A percentile compares a stretch with the other conserved stretches of the same genome.
Conservation (phyloP, 2,113 vertebrate genomes). For the Zosterops japonicus region DNA sequence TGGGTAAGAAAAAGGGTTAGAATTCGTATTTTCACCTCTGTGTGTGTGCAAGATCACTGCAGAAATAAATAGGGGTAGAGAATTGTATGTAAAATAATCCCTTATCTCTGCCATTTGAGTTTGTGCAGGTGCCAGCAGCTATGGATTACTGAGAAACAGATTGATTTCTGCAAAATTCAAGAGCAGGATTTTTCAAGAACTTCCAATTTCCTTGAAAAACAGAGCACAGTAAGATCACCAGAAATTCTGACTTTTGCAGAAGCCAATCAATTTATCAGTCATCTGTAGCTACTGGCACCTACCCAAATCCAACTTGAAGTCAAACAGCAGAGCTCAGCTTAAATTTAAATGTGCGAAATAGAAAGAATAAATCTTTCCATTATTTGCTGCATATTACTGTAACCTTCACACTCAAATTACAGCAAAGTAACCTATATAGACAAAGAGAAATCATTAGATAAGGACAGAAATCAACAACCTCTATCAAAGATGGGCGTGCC, state of each 20-base stretch:
- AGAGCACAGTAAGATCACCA: background rate
- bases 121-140: background rate
- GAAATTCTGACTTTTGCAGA: background rate
- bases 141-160: background rate
- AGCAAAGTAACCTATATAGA: background rate
- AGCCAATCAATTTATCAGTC: background rate
- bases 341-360: background rate
- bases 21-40: constrained; percentile 11
- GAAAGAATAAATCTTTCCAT: background rate
- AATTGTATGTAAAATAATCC: background rate
- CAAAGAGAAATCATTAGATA: background rate
- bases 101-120: background rate
- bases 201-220: background rate
- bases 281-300: background rate
- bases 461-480: background rate
- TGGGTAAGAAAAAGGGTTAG: background rate
- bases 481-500: background rate
- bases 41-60: background rate
- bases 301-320: background rate
- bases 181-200: background rate
- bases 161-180: constrained; percentile 14
- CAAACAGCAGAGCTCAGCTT: background rate
- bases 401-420: background rate
- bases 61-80: background rate
- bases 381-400: background rate